Evolutionary conservation across 2,113 vertebrate species (phyloP).

Genomic region (Chlamydotis undulata): DNA sequence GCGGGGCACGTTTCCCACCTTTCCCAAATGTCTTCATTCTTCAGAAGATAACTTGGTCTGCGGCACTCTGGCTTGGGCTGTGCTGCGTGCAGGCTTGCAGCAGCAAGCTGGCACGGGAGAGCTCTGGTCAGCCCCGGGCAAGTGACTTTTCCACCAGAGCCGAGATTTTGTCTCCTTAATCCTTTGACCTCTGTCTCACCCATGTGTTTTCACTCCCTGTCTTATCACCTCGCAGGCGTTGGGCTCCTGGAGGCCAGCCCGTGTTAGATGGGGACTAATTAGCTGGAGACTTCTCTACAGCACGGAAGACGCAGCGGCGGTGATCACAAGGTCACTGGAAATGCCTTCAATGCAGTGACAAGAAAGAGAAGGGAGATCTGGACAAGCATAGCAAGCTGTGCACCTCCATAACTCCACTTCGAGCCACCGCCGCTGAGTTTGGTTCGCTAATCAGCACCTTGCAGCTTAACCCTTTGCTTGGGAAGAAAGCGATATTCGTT

Average conservation of each 20-base stretch:
- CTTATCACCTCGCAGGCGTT: neutral
- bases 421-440: fast-evolving
- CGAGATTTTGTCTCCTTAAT: neutral
- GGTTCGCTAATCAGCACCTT: neutral
- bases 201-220: neutral
- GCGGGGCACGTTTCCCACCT: neutral
- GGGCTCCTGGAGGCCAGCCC: neutral
- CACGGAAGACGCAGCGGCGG: fast-evolving
- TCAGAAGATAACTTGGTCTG: neutral
- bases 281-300: neutral
- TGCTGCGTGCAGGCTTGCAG: neutral
- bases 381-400: neutral
- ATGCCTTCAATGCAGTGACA: neutral
- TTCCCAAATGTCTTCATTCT: neutral
- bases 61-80: neutral
- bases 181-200: neutral
- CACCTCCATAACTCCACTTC: neutral
- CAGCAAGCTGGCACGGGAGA: neutral
- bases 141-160: neutral
- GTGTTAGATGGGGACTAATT: neutral
- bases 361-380: neutral
- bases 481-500: neutral
- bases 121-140: fast-evolving
- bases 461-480: neutral
- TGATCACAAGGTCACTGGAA: neutral